Evolutionary conservation across 2,888 invertebrate species (phyloP).

Genomic region (Agrochola lychnidis): DNA sequence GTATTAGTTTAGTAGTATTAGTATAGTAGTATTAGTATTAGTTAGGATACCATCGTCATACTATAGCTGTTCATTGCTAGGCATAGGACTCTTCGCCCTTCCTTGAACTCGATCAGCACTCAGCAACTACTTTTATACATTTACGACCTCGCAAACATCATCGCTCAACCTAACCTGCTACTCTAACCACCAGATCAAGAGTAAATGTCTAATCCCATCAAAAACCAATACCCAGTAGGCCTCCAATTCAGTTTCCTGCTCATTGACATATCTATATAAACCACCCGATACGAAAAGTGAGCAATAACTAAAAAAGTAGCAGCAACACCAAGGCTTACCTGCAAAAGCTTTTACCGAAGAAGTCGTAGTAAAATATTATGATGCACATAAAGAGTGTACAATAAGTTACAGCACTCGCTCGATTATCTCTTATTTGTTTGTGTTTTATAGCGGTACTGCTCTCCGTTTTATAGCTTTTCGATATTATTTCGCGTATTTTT

Average conservation of each 20-base stretch:
- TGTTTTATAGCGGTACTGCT: conserved; percentile 87
- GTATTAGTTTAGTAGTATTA: no score
- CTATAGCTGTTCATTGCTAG: not conserved
- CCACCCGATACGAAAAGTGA: conserved; percentile 64
- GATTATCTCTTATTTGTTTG: conserved; percentile 89
- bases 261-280: conserved; percentile 65
- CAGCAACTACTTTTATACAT: not conserved
- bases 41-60: not conserved
- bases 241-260: conserved; percentile 63
- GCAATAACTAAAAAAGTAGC: conserved; percentile 68
- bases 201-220: conserved; percentile 42
- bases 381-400: conserved; percentile 86
- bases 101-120: not conserved
- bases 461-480: conserved; percentile 86
- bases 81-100: not conserved
- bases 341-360: conserved; percentile 83
- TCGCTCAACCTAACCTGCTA: not conserved
- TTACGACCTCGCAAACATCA: not conserved
- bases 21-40: no score
- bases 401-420: conserved; percentile 86
- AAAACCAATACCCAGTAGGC: conserved; percentile 38
- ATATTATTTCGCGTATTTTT: conserved; percentile 89
- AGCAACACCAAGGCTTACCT: conserved; percentile 49
- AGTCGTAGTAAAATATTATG: conserved; percentile 88
- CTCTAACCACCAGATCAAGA: not conserved